A percentile compares a stretch with the other conserved stretches of the same genome.
Evolutionary conservation across 2,113 vertebrate genomes (phyloP).

Genomic region (Speoplatyrhinus poulsoni): DNA sequence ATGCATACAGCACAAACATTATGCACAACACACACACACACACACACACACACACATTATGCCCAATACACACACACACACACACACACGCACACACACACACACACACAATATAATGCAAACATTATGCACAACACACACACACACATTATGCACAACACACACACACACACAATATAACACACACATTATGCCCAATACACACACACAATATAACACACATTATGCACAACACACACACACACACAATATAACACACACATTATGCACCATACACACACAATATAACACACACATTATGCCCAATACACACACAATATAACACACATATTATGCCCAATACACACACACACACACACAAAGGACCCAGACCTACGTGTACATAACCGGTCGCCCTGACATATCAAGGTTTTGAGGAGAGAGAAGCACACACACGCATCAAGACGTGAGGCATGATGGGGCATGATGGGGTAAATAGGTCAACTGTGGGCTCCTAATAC

Average conservation of each 20-base stretch:
- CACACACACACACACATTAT: neutral
- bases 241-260: slow-evolving; percentile 28
- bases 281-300: neutral
- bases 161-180: neutral
- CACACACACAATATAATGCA: neutral
- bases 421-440: no score
- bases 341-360: neutral
- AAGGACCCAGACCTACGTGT: no score
- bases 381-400: no score
- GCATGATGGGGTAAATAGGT: no score
- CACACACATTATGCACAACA: neutral
- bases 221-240: neutral
- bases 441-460: no score
- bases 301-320: neutral
- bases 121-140: neutral
- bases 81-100: no score
- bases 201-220: slow-evolving; percentile 18
- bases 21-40: neutral
- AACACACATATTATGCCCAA: slow-evolving; percentile 1
- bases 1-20: neutral
- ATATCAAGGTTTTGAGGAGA: no score
- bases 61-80: no score
- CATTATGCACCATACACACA: neutral
- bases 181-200: neutral
- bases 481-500: no score